These are phyloP conservation scores for Rhagium mordax DNA, from an alignment of 2,888 invertebrate genomes.

Conservation along the genomic window DNA sequence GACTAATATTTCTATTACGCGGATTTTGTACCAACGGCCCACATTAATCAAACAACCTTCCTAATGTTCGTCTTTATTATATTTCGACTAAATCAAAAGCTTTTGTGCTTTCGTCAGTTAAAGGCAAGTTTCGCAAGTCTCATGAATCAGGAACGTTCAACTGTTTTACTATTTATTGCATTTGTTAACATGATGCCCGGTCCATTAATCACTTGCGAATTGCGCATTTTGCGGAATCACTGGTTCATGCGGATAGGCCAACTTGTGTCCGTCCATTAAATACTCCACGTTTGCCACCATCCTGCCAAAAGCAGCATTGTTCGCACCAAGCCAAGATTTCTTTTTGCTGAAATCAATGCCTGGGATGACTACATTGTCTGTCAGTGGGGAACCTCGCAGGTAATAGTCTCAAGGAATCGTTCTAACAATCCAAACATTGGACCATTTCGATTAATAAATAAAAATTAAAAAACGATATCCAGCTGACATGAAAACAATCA, in stretches of 20 bases:
- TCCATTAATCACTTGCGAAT: neutral
- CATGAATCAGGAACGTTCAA: neutral
- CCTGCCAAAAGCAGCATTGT: too few relatives aligned
- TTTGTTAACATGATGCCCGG: neutral
- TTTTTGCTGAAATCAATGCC: too few relatives aligned
- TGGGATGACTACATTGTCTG: too few relatives aligned
- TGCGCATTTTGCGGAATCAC: neutral
- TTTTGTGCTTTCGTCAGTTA: neutral
- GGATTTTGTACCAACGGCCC: slow-evolving; percentile 22
- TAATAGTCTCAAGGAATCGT: too few relatives aligned
- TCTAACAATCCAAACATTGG: too few relatives aligned
- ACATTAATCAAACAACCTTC: slow-evolving; percentile 31
- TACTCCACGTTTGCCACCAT: too few relatives aligned
- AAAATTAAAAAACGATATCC: neutral
- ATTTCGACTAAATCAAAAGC: slow-evolving; percentile 35
- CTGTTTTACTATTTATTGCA: neutral
- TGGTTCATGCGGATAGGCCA: neutral
- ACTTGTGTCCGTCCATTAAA: too few relatives aligned
- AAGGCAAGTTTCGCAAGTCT: neutral
- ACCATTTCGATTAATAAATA: neutral
- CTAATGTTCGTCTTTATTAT: slow-evolving; percentile 39
- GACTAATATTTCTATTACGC: slow-evolving; percentile 43
- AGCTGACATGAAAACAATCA: neutral
- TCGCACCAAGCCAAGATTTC: too few relatives aligned
- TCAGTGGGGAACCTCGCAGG: too few relatives aligned